A percentile compares a stretch with the other conserved stretches of the same genome.
These are phyloP conservation scores for Paramormyrops hopkinsi DNA, from an alignment of 2,797 vertebrate genomes.

Conservation along the genomic window DNA sequence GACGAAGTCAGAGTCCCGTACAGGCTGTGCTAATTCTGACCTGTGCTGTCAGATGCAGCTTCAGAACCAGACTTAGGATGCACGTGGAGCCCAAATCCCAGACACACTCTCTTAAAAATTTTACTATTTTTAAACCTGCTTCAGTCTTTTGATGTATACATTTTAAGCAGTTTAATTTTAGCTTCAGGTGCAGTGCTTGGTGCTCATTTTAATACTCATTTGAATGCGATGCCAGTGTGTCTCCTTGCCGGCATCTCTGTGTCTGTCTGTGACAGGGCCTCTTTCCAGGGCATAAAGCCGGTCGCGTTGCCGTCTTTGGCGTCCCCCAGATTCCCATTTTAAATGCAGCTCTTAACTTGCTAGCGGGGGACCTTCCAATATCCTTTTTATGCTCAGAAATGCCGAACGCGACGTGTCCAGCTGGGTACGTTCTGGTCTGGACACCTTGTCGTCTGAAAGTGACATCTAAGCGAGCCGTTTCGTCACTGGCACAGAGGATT, in stretches of 20 bases:
- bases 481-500: background rate
- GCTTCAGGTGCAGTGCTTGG: background rate
- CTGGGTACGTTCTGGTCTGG: background rate
- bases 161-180: slow-evolving; percentile 8
- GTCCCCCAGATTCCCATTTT: background rate
- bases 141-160: background rate
- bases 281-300: background rate
- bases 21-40: background rate
- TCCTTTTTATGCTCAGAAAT: background rate
- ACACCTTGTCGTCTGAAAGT: background rate
- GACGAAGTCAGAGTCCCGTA: background rate
- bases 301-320: background rate
- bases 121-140: background rate
- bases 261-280: background rate
- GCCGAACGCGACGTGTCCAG: background rate
- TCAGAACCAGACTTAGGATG: background rate
- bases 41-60: background rate
- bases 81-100: background rate
- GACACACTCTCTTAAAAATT: background rate
- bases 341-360: background rate
- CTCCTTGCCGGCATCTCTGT: background rate
- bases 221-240: background rate
- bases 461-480: background rate
- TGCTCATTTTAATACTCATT: background rate
- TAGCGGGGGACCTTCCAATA: background rate